Evolutionary conservation across 2,888 invertebrate species (phyloP), one percentile per base, ranked within the genome.

Genomic region (Himalopsyche tibetana): DNA sequence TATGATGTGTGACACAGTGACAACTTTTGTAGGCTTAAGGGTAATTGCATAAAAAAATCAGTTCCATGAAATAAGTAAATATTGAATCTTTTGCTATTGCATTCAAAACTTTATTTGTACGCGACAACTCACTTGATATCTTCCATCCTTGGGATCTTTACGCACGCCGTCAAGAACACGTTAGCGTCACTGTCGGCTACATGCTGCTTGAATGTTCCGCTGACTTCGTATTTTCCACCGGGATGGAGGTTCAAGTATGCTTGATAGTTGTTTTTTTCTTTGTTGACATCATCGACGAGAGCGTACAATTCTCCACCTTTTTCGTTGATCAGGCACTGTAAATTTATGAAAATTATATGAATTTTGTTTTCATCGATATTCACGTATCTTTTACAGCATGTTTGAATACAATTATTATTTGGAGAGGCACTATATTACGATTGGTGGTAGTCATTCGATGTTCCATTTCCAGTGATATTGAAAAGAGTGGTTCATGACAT

Each of bases 181-280:
- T 95, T 92, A 19, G 94, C 89, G 88, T 95, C 94, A 84, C 94
- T 93, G 0, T 93, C 92, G 89, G 93, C 93, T 5, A 92, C 90
- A 83, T 92, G 93, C 89, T 95, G 94, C 0, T 92, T 91, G 0
- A 95, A 91, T 0, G 93, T 93, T 82, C 95, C 95, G 45, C 94
- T 94, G 0, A 95, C 91, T 89, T 95, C 94, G 89, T 95, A 94
- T 90, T 94, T 95, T 83, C 94, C 94, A 15, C 95, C 93, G 80
- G 94, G 93, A 45, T 94, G 94, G 19, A 96, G 89, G 5, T 93
- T 92, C 11, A 96, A 87, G 36, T 74, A 74, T 5, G 89, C 95
- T 94, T 74, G 93, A 74, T 95, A 93, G 90, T 95, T 95, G 1
- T 94, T 95, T 90, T 95, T 95, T 51, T 93, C 92, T 17, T 91